phyloP scores from a whole-genome alignment of 2,888 invertebrate species.

The Cheilosia scutellata region DNA sequence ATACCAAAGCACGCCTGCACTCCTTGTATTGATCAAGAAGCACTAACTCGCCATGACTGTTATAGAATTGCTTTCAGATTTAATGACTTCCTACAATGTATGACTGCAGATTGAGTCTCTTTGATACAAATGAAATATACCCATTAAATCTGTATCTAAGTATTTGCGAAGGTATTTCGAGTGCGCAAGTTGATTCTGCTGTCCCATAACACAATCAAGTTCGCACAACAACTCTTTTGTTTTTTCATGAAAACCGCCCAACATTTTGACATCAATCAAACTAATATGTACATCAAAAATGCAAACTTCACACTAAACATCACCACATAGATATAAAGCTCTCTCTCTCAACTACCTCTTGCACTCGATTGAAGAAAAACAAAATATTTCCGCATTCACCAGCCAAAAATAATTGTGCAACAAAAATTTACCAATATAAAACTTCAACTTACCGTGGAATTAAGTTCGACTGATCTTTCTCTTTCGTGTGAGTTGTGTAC shows the following conservation, averaged over 20 bases:
- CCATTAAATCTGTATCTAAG: neutral
- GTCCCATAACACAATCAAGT: neutral
- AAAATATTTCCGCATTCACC: conserved; percentile 60
- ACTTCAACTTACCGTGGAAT: conserved; percentile 40
- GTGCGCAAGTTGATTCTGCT: neutral
- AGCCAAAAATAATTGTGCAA: conserved; percentile 55
- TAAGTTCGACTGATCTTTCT: neutral
- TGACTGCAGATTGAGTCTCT: conserved; percentile 7
- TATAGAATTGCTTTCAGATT: conserved; percentile 35
- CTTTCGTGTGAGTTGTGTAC: neutral
- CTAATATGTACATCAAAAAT: conserved; percentile 7
- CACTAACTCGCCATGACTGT: conserved; percentile 17
- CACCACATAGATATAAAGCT: neutral
- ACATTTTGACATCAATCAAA: neutral
- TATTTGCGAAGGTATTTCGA: neutral
- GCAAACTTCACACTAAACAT: conserved; percentile 14
- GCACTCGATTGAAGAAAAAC: conserved; percentile 3
- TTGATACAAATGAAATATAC: neutral
- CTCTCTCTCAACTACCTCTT: neutral
- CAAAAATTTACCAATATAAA: conserved; percentile 37
- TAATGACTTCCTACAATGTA: conserved; percentile 47
- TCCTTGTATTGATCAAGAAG: conserved; percentile 32
- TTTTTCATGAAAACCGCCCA: conserved; percentile 3
- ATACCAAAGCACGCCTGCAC: conserved; percentile 8
- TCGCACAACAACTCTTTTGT: conserved; percentile 59